Base-by-base conservation (phyloP, 2,888 invertebrate species). In the Ischnura elegans region DNA sequence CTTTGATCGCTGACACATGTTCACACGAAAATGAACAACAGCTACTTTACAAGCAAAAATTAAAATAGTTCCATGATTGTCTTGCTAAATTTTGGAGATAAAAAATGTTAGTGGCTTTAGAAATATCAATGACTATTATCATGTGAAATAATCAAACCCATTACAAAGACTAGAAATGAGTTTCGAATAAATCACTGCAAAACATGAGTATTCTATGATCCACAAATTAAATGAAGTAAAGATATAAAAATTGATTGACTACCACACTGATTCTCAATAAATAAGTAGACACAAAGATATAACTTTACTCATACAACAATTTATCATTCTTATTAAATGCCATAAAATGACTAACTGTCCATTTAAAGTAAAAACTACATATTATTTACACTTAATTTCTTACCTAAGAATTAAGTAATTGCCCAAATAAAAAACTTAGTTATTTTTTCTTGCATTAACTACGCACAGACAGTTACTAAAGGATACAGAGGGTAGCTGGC, bases 391-490 rank as follows among this genome's bases (percentile, higher is more conserved):
- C 25, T 19, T 61, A 25, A 46, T 61, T 61, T 61, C 61, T 61
- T 90, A 42, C 90, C 61, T 90, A 90, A 90, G 55, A 51, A 90
- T 90, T 90, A 90, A 90, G 90, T 90, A 90, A 13, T 90, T 61
- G 90, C 90, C 90, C 43, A 90, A 90, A 61, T 36, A 42, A 61
- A n/a, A 66, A 55, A 90, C 61, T 90, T 61, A 90, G 90, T 90
- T 90, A 90, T 66, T 90, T 61, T 61, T 66, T 90, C 61, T 90
- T 66, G 61, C 90, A 66, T 90, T 90, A 90, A 90, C 90, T 90
- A 90, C 61, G 43, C 90, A 42, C 43, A 66, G 90, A 90, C 90
- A 90, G 90, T 90, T 90, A 90, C 61, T 43, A 25, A 43, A 36
- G 90, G 61, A 43, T 90, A 43, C 90, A 29, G 61, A 66, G 61